A percentile compares a stretch with the other conserved stretches of the same genome.
Conservation (phyloP, 2,797 vertebrate species). For the Intellagama lesueurii region DNA sequence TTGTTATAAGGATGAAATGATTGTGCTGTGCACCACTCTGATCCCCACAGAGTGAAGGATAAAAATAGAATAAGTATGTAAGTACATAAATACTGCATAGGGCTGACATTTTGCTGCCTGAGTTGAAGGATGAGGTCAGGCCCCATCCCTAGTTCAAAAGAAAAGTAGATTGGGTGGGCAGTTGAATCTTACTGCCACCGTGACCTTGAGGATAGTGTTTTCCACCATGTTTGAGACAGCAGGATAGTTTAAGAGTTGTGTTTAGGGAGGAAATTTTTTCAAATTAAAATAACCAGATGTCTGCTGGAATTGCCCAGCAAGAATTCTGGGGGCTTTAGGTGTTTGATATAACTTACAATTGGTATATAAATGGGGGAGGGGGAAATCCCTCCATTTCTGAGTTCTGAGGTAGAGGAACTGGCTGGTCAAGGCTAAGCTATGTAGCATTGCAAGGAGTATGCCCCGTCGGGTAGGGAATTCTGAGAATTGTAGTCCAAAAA, state of each 20-base stretch:
- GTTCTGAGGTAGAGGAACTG: no score
- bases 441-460: no score
- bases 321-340: no score
- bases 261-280: no score
- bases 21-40: not conserved
- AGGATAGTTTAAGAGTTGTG: not conserved
- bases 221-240: not conserved
- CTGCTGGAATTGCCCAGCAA: no score
- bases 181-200: not conserved
- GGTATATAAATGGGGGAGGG: no score
- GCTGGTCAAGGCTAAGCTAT: no score
- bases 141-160: not conserved
- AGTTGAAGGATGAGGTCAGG: not conserved
- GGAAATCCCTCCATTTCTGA: no score
- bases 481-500: no score
- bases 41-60: not conserved
- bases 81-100: not conserved
- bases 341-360: no score
- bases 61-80: not conserved
- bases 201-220: not conserved
- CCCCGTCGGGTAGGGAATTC: no score
- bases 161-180: not conserved
- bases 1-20: not conserved
- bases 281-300: no score
- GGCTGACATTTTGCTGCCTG: not conserved